Percentiles rank a stretch among this genome's conserved stretches.
Conservation (phyloP, 2,113 vertebrate species). For the Ciconia stormi region DNA sequence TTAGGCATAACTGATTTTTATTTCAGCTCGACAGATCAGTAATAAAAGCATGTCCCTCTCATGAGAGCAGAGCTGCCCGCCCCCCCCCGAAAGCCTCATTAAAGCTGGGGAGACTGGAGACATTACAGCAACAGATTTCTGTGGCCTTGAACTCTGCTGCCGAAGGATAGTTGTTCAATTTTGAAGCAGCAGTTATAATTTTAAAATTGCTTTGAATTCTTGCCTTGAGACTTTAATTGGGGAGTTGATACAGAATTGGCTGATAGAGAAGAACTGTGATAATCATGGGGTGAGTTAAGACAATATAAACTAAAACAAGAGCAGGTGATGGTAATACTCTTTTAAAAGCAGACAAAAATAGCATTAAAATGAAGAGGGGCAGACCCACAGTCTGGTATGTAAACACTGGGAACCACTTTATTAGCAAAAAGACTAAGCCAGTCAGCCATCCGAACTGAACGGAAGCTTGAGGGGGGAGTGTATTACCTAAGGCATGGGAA, state of each 20-base stretch:
- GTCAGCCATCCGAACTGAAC: not conserved
- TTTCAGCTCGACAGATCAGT: not conserved
- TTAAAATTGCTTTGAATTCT: not conserved
- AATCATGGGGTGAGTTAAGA: not conserved
- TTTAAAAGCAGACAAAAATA: not conserved
- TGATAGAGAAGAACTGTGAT: not conserved
- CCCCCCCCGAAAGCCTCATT: not conserved
- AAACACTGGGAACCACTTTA: not conserved
- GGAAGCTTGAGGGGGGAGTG: not conserved
- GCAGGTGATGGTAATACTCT: not conserved
- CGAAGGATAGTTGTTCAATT: not conserved
- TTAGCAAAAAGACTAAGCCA: not conserved
- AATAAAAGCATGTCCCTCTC: not conserved
- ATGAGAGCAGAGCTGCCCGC: rapidly evolving
- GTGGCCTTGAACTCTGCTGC: not conserved
- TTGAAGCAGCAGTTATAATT: not conserved
- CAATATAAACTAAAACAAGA: not conserved
- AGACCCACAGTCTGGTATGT: not conserved
- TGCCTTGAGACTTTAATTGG: not conserved
- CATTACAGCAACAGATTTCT: not conserved
- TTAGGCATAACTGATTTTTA: not conserved
- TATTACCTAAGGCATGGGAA: not conserved
- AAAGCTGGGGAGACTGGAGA: not conserved
- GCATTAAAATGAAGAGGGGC: not conserved
- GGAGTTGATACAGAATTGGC: not conserved